A percentile compares a stretch with the other conserved stretches of the same genome.
phyloP scores from a whole-genome alignment of 2,797 vertebrate genomes.

The Chelon labrosus region DNA sequence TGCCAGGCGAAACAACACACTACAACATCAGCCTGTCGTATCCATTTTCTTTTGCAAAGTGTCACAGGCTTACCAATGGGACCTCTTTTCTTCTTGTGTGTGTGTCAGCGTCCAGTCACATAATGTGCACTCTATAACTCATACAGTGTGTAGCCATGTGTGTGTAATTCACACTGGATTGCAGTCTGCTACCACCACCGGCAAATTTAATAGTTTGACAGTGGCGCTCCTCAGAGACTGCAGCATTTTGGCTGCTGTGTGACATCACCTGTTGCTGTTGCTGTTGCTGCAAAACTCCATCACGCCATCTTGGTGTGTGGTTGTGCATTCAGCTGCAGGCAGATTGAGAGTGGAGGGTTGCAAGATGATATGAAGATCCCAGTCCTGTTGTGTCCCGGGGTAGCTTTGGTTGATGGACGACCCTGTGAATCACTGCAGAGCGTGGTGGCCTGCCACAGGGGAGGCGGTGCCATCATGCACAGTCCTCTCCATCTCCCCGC shows the following conservation, averaged over 20 bases:
- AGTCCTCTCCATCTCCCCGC: constrained; percentile 37
- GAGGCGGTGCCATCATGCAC: constrained; percentile 28
- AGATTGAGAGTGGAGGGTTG: constrained; percentile 24
- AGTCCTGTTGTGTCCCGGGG: constrained; percentile 34
- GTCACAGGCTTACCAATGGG: constrained; percentile 26
- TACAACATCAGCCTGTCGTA: constrained; percentile 9
- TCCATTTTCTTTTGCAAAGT: constrained; percentile 34
- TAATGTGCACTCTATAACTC: constrained; percentile 10
- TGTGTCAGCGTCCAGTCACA: constrained; percentile 31
- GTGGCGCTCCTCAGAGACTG: constrained; percentile 66
- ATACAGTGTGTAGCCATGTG: constrained; percentile 7
- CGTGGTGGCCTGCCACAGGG: constrained; percentile 43
- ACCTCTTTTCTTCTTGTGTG: constrained; percentile 27
- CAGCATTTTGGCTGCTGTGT: constrained; percentile 61
- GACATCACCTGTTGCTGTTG: constrained; percentile 76
- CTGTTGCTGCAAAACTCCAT: constrained; percentile 58
- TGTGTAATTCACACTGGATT: constrained; percentile 21
- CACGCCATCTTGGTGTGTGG: constrained; percentile 22
- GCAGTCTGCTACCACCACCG: constrained; percentile 37
- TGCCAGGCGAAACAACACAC: constrained; percentile 35
- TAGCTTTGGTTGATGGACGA: constrained; percentile 69
- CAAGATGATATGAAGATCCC: constrained; percentile 50
- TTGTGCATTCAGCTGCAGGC: constrained; percentile 18
- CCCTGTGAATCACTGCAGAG: constrained; percentile 45
- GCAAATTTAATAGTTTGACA: constrained; percentile 51